phyloP scores from a whole-genome alignment of 2,888 invertebrate species.

The Ectobius pallidus region DNA sequence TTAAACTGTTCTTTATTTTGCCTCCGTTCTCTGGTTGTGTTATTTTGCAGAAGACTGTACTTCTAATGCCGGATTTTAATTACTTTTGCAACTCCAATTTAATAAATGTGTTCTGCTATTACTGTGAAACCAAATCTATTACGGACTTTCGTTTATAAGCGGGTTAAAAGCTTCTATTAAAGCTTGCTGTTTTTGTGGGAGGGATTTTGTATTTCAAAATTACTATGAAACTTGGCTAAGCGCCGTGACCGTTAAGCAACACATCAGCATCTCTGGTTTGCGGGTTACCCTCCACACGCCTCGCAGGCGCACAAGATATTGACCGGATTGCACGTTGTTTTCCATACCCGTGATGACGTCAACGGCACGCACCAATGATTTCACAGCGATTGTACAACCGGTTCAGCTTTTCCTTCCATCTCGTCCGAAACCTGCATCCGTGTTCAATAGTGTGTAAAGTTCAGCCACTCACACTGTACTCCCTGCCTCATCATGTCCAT shows the following conservation, averaged over 20 bases:
- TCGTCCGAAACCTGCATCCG: conserved; percentile 21
- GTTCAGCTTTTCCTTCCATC: not conserved
- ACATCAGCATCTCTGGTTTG: not conserved
- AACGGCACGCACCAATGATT: conserved; percentile 28
- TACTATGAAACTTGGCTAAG: no score
- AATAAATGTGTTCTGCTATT: no score
- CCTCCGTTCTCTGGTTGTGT: no score
- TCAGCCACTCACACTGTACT: not conserved
- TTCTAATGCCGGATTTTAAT: no score
- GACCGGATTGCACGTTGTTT: conserved; percentile 31
- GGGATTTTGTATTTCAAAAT: no score
- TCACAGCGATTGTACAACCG: conserved; percentile 15
- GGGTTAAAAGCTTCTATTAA: no score
- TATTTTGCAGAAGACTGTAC: no score
- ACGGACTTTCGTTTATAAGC: no score
- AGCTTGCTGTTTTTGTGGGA: no score
- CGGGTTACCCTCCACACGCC: not conserved
- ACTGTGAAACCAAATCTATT: no score
- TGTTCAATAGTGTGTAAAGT: not conserved
- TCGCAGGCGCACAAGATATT: conserved; percentile 28
- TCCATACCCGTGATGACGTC: conserved; percentile 27
- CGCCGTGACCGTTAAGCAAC: conserved; percentile 20
- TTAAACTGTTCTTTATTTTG: no score
- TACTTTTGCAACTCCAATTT: no score
- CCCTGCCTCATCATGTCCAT: not conserved